Evolutionary conservation across 1,140 invertebrate species (phyloP).

Genomic region (Meteorus sp.): DNA sequence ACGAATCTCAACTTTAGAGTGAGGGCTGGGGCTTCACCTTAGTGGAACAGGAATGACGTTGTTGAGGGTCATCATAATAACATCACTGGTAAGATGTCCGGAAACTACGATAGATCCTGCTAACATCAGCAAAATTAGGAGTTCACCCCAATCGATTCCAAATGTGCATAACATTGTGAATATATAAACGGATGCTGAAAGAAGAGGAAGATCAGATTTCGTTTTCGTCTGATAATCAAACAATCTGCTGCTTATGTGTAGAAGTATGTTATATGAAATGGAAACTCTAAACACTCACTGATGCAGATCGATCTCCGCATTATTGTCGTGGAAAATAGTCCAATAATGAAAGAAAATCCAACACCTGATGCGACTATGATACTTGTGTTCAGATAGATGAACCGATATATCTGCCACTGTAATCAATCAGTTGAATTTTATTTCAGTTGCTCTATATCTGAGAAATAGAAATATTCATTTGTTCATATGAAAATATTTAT

Average conservation of each 20-base stretch:
- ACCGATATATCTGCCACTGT: conserved; percentile 44
- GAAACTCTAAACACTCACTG: conserved; percentile 45
- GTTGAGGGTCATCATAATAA: conserved; percentile 39
- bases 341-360: conserved; percentile 39
- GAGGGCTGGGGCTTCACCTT: conserved; percentile 43
- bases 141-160: conserved; percentile 50
- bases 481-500: too few species aligned
- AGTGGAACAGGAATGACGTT: conserved; percentile 48
- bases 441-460: too few species aligned
- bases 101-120: conserved; percentile 45
- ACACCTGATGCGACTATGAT: conserved; percentile 47
- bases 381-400: conserved; percentile 49
- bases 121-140: conserved; percentile 46
- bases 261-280: too few species aligned
- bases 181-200: conserved; percentile 41
- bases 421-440: too few species aligned
- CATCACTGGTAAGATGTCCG: conserved; percentile 43
- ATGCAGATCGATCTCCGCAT: conserved; percentile 41
- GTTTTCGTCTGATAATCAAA: too few species aligned
- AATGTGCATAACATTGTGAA: conserved; percentile 46
- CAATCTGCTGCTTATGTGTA: neutral
- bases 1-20: neutral
- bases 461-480: too few species aligned
- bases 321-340: conserved; percentile 33
- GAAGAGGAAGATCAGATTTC: neutral